Conservation (phyloP, 2,888 invertebrate genomes). For the Odontomyia ornata region DNA sequence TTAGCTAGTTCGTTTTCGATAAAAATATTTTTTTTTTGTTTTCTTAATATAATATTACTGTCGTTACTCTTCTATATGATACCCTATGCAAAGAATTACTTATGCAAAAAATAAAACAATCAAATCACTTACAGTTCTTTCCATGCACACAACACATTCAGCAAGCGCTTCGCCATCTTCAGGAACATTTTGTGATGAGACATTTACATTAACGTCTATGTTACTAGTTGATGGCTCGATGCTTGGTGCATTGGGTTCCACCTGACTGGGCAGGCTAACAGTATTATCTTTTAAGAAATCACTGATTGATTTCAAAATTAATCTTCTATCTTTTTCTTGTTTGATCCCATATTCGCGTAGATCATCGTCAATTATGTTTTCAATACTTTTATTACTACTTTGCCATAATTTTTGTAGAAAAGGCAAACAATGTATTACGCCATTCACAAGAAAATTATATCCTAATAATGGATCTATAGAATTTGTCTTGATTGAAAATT, state of each 20-base stretch:
- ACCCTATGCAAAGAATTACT: no score
- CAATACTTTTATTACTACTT: slow-evolving; percentile 51
- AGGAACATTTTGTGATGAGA: not conserved
- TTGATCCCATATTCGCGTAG: slow-evolving; percentile 70
- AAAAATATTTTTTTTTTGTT: no score
- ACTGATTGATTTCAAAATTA: slow-evolving; percentile 72
- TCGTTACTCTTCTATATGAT: no score
- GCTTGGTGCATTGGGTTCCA: slow-evolving; percentile 23
- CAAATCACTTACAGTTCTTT: slow-evolving; percentile 71
- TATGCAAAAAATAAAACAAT: no score
- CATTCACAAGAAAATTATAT: slow-evolving; percentile 75
- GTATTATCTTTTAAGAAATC: slow-evolving; percentile 65
- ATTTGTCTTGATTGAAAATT: slow-evolving; percentile 70
- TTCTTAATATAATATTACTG: no score
- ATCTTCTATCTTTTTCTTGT: slow-evolving; percentile 68
- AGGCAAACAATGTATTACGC: slow-evolving; percentile 79
- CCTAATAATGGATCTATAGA: slow-evolving; percentile 74
- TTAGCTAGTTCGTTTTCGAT: no score
- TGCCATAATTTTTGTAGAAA: slow-evolving; percentile 66
- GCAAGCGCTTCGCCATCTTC: slow-evolving; percentile 56
- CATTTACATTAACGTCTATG: not conserved
- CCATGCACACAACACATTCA: slow-evolving; percentile 89
- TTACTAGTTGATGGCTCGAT: not conserved
- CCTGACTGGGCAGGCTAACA: slow-evolving; percentile 2
- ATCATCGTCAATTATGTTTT: slow-evolving; percentile 67